Conservation (phyloP, 2,113 vertebrate species). For the Saguinus imperator region DNA sequence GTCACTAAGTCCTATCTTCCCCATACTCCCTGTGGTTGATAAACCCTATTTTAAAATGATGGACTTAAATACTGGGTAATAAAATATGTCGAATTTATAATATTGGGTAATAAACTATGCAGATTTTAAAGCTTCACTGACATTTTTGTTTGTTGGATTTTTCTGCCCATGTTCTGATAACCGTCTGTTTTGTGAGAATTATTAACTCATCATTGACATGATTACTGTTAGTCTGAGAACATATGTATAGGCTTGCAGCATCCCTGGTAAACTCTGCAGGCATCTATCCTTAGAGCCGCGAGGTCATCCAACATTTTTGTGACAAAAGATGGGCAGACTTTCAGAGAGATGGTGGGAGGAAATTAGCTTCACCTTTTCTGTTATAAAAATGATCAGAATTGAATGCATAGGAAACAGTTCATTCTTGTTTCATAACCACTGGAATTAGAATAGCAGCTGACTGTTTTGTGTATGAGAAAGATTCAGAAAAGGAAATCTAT, state of each 20-base stretch:
- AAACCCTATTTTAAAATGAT: slow-evolving; percentile 56
- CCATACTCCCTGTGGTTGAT: background rate
- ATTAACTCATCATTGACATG: slow-evolving; percentile 17
- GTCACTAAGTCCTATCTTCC: background rate
- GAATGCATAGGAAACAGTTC: background rate
- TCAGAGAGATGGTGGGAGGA: background rate
- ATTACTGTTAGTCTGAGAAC: background rate
- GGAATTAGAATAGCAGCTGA: background rate
- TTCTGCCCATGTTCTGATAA: slow-evolving; percentile 37
- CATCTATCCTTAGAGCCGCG: background rate
- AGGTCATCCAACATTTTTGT: background rate
- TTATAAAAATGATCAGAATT: background rate
- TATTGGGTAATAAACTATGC: background rate
- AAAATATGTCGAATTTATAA: slow-evolving; percentile 1
- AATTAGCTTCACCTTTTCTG: background rate
- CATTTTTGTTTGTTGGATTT: slow-evolving; percentile 50
- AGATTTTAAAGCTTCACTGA: slow-evolving; percentile 37
- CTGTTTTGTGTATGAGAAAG: background rate
- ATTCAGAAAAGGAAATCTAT: background rate
- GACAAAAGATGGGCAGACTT: background rate
- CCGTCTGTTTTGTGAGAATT: slow-evolving; percentile 60
- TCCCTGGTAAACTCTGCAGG: background rate
- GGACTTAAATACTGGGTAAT: background rate
- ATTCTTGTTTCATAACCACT: background rate
- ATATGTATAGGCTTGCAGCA: background rate